Percentiles rank a stretch among this genome's conserved stretches.
Evolutionary conservation across 2,888 invertebrate genomes (phyloP).

Genomic region (Diaprepes abbreviatus): DNA sequence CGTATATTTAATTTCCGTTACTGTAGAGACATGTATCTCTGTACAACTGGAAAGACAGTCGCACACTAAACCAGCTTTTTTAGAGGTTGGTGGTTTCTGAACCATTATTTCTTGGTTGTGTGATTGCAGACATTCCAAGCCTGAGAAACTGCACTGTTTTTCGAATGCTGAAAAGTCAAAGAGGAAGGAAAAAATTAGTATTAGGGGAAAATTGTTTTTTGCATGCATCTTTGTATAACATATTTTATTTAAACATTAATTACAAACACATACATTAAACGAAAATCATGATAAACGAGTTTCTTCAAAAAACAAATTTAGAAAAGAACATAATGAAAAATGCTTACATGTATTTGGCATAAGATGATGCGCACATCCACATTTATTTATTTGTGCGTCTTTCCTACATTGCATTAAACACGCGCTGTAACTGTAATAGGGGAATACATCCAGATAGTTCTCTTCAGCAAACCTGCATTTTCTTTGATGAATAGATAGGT

Average conservation of each 20-base stretch:
- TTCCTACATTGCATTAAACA: constrained; percentile 81
- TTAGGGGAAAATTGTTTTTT: too few relatives aligned
- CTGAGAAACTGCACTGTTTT: constrained; percentile 75
- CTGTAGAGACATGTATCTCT: constrained; percentile 77
- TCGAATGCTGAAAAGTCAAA: constrained; percentile 68
- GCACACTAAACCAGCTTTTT: constrained; percentile 75
- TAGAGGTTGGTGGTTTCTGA: constrained; percentile 77
- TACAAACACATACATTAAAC: too few relatives aligned
- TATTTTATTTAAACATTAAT: too few relatives aligned
- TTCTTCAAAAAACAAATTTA: too few relatives aligned
- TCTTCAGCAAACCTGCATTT: constrained; percentile 81
- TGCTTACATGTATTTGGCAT: constrained; percentile 75
- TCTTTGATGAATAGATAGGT: constrained; percentile 75
- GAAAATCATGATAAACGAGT: too few relatives aligned
- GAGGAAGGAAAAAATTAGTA: too few relatives aligned
- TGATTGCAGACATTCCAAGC: constrained; percentile 75
- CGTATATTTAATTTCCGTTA: constrained; percentile 71
- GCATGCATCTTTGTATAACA: too few relatives aligned
- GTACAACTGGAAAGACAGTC: constrained; percentile 80
- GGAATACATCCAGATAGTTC: constrained; percentile 72
- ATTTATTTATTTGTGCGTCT: constrained; percentile 72
- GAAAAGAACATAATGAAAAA: too few relatives aligned
- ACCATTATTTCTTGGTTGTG: constrained; percentile 75
- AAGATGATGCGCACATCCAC: constrained; percentile 79
- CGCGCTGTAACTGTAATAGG: constrained; percentile 79